A percentile compares a stretch with the other conserved stretches of the same genome.
These are phyloP conservation scores for Notechis scutatus DNA, from an alignment of 2,113 vertebrate species.

Conservation along the genomic window DNA sequence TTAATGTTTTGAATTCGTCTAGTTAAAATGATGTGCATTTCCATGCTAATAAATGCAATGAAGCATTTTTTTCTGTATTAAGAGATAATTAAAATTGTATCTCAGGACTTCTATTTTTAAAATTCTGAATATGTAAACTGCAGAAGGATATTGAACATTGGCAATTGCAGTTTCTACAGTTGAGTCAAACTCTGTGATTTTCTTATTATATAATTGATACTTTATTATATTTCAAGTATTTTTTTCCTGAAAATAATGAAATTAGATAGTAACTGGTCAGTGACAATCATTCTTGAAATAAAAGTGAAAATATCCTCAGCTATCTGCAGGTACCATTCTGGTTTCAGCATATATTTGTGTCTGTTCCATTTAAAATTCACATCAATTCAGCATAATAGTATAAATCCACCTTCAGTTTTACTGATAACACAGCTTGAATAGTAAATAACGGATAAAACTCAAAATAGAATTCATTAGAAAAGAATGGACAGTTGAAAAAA, in stretches of 20 bases:
- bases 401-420: background rate
- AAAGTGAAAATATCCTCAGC: background rate
- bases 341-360: background rate
- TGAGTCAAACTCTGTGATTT: background rate
- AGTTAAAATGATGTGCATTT: background rate
- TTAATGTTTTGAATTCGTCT: background rate
- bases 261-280: background rate
- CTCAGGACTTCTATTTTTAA: constrained; percentile 25
- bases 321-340: background rate
- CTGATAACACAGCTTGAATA: background rate
- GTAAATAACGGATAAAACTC: background rate
- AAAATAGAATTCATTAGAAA: background rate
- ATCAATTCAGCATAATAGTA: background rate
- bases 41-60: constrained; percentile 41
- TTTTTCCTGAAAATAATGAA: constrained; percentile 7
- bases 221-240: background rate
- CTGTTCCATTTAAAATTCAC: background rate
- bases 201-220: background rate
- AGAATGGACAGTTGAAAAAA: background rate
- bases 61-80: constrained; percentile 46
- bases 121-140: background rate
- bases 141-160: constrained; percentile 3
- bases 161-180: background rate
- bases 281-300: background rate
- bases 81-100: constrained; percentile 28